Conservation (phyloP, 2,888 invertebrate genomes). For the Leptinotarsa peninsularis region DNA sequence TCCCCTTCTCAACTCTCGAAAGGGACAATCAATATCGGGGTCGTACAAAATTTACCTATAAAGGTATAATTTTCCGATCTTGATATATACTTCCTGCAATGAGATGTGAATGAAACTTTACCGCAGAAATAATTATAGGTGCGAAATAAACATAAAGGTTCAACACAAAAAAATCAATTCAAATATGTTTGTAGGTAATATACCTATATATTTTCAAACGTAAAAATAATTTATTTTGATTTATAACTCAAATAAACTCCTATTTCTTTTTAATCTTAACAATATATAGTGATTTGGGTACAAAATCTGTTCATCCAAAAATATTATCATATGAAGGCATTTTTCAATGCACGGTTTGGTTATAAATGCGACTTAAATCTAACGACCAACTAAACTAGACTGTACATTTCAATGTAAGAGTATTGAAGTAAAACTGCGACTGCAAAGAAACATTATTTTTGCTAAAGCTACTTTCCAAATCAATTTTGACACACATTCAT, state of each 20-base stretch:
- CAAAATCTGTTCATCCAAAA: conserved; percentile 24
- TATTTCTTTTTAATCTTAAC: conserved; percentile 18
- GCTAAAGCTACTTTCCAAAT: conserved; percentile 1
- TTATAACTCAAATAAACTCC: neutral
- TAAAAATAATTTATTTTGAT: neutral
- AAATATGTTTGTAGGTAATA: too few species aligned
- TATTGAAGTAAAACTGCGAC: conserved; percentile 1
- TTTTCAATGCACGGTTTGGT: neutral
- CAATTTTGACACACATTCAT: neutral
- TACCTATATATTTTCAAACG: neutral
- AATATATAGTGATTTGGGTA: conserved; percentile 23
- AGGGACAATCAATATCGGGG: too few species aligned
- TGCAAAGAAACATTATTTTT: neutral
- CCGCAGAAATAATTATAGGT: too few species aligned
- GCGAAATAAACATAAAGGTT: too few species aligned
- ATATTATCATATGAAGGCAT: conserved; percentile 8
- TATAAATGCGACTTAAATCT: conserved; percentile 1
- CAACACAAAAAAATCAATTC: too few species aligned
- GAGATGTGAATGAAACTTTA: too few species aligned
- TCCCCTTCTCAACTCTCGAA: too few species aligned
- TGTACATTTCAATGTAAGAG: conserved; percentile 13
- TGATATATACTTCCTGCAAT: too few species aligned
- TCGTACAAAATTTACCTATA: too few species aligned
- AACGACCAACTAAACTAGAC: conserved; percentile 13
- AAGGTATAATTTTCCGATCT: too few species aligned